Evolutionary conservation across 2,113 vertebrate species (phyloP).

Genomic region (Ursus arctos): DNA sequence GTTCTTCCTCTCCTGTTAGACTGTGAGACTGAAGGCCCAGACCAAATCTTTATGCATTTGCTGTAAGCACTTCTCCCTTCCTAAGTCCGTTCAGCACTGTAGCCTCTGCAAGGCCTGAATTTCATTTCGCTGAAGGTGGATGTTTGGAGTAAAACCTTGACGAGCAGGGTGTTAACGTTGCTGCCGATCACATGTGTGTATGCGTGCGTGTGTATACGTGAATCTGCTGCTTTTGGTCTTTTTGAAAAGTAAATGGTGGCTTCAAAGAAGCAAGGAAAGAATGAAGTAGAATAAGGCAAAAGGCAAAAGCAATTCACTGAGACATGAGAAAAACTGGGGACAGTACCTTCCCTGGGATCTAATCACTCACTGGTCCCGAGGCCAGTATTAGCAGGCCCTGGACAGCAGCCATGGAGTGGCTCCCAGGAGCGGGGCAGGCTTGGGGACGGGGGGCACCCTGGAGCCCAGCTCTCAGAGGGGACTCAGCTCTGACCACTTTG

Average conservation of each 20-base stretch:
- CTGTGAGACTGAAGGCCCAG: not conserved
- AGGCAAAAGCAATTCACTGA: not conserved
- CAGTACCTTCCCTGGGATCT: not conserved
- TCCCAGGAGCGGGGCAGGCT: not conserved
- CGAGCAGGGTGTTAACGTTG: not conserved
- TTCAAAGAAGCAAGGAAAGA: not conserved
- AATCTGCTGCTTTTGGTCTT: not conserved
- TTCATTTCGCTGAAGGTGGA: not conserved
- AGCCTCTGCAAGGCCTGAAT: not conserved
- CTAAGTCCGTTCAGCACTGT: not conserved
- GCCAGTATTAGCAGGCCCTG: not conserved
- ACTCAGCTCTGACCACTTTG: not conserved
- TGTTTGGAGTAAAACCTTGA: not conserved
- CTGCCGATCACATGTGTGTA: not conserved
- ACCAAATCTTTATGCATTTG: not conserved
- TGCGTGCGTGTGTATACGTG: too few species aligned
- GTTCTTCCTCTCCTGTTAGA: not conserved
- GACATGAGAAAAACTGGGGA: not conserved
- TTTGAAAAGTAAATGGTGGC: not conserved
- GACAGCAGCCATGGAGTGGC: not conserved
- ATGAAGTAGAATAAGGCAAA: not conserved
- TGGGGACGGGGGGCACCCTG: not conserved
- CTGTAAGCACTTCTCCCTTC: not conserved
- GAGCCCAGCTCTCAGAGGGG: not conserved
- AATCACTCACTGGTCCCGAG: not conserved